Evolutionary conservation across 2,797 vertebrate species (phyloP).

Genomic region (Buceros bicornis): DNA sequence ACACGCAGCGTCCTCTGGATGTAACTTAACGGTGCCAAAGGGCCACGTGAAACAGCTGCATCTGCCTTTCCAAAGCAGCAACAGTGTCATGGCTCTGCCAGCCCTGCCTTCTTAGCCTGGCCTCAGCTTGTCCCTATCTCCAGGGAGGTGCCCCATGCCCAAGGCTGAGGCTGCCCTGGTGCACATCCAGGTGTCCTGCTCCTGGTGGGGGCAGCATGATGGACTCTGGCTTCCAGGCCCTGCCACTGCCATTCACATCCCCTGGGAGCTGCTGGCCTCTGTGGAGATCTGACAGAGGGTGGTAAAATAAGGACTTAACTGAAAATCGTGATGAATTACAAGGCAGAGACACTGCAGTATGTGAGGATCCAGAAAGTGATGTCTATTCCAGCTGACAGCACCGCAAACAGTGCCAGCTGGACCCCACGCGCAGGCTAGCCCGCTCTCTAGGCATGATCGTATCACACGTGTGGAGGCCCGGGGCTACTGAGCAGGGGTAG

Average conservation of each 20-base stretch:
- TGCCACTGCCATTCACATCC: accelerated
- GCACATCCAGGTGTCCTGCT: no score
- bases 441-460: not conserved
- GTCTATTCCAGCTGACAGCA: not conserved
- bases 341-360: not conserved
- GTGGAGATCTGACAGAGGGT: not conserved
- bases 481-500: not conserved
- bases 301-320: not conserved
- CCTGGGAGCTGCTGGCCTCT: not conserved
- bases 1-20: not conserved
- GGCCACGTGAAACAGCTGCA: not conserved
- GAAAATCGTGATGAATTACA: not conserved
- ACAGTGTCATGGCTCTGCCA: not conserved
- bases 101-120: not conserved
- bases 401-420: not conserved
- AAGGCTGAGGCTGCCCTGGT: not conserved
- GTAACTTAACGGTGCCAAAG: not conserved
- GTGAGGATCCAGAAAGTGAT: not conserved
- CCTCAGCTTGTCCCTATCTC: not conserved
- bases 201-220: no score
- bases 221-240: not conserved
- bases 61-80: not conserved
- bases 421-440: no score
- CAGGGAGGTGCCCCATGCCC: accelerated
- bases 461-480: not conserved